phyloP scores from a whole-genome alignment of 2,888 invertebrate species.

The Eudasyphora cyanicolor region DNA sequence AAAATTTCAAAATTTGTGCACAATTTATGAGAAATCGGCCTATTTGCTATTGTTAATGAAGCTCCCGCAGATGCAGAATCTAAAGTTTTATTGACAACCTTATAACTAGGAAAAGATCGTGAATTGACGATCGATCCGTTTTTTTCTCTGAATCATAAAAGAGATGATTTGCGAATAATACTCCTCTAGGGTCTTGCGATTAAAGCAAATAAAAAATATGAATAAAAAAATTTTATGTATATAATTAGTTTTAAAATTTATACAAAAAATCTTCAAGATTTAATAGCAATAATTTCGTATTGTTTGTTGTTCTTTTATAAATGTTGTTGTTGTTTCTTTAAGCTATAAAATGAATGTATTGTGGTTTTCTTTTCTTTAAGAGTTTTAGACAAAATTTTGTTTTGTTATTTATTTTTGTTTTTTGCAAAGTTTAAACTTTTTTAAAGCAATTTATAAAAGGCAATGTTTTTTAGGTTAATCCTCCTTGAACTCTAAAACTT shows the following conservation, averaged over 20 bases:
- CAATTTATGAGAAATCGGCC: too few species aligned
- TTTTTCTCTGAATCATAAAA: constrained; percentile 16
- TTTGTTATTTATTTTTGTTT: constrained; percentile 32
- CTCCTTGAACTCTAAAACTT: too few species aligned
- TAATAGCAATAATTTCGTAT: constrained; percentile 42
- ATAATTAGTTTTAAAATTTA: constrained; percentile 36
- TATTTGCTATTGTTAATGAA: too few species aligned
- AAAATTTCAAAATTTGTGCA: too few species aligned
- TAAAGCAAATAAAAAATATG: background rate
- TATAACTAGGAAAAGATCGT: too few species aligned
- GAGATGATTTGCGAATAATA: constrained; percentile 10
- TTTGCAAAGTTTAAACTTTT: constrained; percentile 57
- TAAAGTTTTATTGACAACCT: too few species aligned
- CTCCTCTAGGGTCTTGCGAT: background rate
- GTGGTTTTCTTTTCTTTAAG: background rate
- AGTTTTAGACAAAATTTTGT: constrained; percentile 26
- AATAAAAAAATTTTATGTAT: background rate
- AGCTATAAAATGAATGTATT: constrained; percentile 10
- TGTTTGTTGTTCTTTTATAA: constrained; percentile 28
- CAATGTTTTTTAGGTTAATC: too few species aligned
- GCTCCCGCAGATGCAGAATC: too few species aligned
- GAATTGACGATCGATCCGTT: constrained; percentile 10
- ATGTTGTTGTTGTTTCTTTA: background rate
- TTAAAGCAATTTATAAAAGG: constrained; percentile 65
- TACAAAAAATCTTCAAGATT: constrained; percentile 33